Conservation (phyloP, 35 echinoderm and acorn worm species). For the Strongylocentrotus purpuratus region DNA sequence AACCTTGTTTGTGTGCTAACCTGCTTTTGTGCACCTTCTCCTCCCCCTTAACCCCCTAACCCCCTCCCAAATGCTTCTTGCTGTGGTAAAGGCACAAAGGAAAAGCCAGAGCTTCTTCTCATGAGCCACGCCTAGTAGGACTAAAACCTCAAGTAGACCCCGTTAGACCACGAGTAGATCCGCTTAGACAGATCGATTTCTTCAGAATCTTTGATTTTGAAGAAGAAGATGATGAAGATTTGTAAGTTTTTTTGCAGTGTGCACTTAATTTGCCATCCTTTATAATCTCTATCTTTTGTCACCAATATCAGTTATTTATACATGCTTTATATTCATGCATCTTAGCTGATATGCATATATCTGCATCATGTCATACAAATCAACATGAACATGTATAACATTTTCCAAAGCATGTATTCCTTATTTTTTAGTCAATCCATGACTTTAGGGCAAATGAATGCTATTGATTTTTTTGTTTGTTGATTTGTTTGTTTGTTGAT, state of each 20-base stretch:
- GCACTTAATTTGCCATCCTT: no score
- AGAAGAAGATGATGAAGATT: constrained; percentile 22
- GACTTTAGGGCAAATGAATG: no score
- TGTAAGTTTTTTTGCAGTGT: background rate
- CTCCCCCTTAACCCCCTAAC: background rate
- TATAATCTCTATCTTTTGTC: background rate
- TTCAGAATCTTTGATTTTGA: constrained; percentile 27
- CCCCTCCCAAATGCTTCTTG: background rate
- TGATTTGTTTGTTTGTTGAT: no score
- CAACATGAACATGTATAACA: no score
- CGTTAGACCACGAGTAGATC: background rate
- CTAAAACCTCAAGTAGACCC: background rate
- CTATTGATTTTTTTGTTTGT: no score
- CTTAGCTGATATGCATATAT: background rate
- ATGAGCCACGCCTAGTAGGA: background rate
- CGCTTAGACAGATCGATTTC: constrained; percentile 36
- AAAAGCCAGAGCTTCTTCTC: background rate
- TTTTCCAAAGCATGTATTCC: no score
- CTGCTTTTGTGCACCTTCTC: background rate
- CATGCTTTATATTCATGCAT: background rate
- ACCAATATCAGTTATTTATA: background rate
- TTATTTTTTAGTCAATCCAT: no score
- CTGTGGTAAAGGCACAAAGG: background rate
- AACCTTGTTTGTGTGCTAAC: background rate
- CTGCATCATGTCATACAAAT: background rate